Conservation (phyloP, 2,888 invertebrate species). For the Cylloceria caligata region DNA sequence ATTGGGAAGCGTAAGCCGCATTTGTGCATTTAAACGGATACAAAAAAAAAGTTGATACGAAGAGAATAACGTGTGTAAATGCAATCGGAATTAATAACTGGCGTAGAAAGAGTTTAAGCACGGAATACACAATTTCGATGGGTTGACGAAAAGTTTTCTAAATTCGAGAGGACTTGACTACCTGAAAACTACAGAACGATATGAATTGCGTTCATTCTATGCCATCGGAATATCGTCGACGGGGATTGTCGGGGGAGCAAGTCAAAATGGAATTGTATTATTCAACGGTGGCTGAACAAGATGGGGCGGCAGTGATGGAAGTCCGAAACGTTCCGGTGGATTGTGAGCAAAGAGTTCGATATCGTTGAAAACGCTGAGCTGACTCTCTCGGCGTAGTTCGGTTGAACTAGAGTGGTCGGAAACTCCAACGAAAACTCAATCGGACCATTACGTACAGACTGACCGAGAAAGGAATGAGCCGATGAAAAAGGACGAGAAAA, state of each 20-base stretch:
- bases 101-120: not conserved
- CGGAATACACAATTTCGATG: constrained; percentile 18
- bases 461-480: constrained; percentile 30
- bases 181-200: constrained; percentile 23
- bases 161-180: constrained; percentile 29
- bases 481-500: constrained; percentile 21
- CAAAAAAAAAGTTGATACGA: too few species aligned
- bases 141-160: not conserved
- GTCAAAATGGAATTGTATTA: constrained; percentile 35
- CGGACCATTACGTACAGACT: constrained; percentile 46
- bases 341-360: constrained; percentile 56
- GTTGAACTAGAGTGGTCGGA: constrained; percentile 37
- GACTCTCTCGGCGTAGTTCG: constrained; percentile 3
- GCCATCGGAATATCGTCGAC: constrained; percentile 12
- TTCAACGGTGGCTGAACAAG: constrained; percentile 14
- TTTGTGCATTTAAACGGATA: too few species aligned
- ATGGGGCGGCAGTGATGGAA: constrained; percentile 40
- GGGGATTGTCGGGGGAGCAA: constrained; percentile 17
- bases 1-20: too few species aligned
- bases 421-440: constrained; percentile 68
- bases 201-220: constrained; percentile 18
- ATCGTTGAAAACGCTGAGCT: constrained; percentile 44
- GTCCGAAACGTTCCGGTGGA: constrained; percentile 40
- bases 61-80: too few species aligned
- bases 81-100: not conserved